phyloP scores from a whole-genome alignment of 2,888 invertebrate species.

The Orthosia gracilis region DNA sequence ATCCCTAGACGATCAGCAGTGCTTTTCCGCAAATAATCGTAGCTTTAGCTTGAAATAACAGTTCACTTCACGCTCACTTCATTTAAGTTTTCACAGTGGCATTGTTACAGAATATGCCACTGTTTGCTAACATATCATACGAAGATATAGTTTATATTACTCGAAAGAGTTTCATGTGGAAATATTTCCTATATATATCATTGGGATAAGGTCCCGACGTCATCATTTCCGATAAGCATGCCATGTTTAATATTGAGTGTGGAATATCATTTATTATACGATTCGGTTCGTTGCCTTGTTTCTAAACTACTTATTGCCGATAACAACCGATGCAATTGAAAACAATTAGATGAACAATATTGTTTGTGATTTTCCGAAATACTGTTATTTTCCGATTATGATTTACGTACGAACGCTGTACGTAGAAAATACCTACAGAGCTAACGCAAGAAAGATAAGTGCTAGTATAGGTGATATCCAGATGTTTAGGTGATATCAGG shows the following conservation, averaged over 20 bases:
- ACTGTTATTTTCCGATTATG: neutral
- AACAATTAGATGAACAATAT: conserved; percentile 41
- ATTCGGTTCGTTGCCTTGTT: conserved; percentile 44
- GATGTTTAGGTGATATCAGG: neutral
- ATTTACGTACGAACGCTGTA: neutral
- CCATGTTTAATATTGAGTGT: conserved; percentile 45
- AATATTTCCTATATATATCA: conserved; percentile 46
- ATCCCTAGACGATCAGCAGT: neutral
- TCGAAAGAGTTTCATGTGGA: conserved; percentile 3
- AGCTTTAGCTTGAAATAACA: too few species aligned
- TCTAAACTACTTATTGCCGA: conserved; percentile 47
- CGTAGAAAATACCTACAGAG: neutral
- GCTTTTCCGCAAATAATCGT: too few species aligned
- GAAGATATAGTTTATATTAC: neutral
- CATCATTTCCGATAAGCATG: conserved; percentile 41
- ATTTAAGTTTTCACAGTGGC: too few species aligned
- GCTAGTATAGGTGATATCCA: too few species aligned
- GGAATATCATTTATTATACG: conserved; percentile 40
- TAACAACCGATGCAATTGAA: conserved; percentile 45
- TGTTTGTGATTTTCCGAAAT: conserved; percentile 24
- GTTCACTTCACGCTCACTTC: too few species aligned
- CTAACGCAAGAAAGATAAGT: neutral
- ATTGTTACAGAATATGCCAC: too few species aligned
- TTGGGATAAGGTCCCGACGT: conserved; percentile 28
- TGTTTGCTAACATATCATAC: neutral